A percentile compares a stretch with the other conserved stretches of the same genome.
phyloP scores from a whole-genome alignment of 2,888 invertebrate species.

The Leucoma salicis region DNA sequence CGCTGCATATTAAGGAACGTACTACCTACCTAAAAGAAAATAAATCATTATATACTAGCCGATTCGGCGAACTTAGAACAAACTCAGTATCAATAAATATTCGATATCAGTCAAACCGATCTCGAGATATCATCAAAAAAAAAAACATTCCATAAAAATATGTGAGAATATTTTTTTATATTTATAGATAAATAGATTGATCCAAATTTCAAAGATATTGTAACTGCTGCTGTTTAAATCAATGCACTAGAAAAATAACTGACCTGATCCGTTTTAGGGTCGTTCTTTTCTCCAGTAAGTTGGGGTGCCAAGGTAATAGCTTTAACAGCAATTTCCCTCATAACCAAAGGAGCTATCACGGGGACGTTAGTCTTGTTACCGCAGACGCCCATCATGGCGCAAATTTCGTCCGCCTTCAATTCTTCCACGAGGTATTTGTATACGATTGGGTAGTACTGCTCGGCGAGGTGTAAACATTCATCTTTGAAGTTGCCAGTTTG shows the following conservation, averaged over 20 bases:
- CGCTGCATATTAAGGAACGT: too few species aligned
- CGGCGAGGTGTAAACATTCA: slow-evolving; percentile 89
- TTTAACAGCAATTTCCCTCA: slow-evolving; percentile 67
- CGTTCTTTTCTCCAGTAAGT: slow-evolving; percentile 66
- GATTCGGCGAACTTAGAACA: too few species aligned
- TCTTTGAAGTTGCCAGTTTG: slow-evolving; percentile 87
- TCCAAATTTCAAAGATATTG: too few species aligned
- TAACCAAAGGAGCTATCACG: slow-evolving; percentile 83
- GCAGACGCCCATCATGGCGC: slow-evolving; percentile 87
- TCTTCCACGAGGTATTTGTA: slow-evolving; percentile 87
- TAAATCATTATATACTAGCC: too few species aligned
- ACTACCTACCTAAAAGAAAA: too few species aligned
- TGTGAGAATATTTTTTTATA: too few species aligned
- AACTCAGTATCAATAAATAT: too few species aligned
- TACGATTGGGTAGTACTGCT: slow-evolving; percentile 88
- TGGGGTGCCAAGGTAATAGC: slow-evolving; percentile 33
- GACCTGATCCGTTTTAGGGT: slow-evolving; percentile 46
- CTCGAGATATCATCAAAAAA: too few species aligned
- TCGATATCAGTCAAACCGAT: too few species aligned
- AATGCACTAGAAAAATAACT: slow-evolving; percentile 14
- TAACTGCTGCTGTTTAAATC: too few species aligned
- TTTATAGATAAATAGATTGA: too few species aligned
- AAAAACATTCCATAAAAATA: too few species aligned
- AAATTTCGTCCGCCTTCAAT: slow-evolving; percentile 86
- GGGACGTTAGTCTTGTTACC: slow-evolving; percentile 67